Base-by-base conservation (phyloP, 2,113 vertebrate genomes). In the Andinoacara biseriatus region DNA sequence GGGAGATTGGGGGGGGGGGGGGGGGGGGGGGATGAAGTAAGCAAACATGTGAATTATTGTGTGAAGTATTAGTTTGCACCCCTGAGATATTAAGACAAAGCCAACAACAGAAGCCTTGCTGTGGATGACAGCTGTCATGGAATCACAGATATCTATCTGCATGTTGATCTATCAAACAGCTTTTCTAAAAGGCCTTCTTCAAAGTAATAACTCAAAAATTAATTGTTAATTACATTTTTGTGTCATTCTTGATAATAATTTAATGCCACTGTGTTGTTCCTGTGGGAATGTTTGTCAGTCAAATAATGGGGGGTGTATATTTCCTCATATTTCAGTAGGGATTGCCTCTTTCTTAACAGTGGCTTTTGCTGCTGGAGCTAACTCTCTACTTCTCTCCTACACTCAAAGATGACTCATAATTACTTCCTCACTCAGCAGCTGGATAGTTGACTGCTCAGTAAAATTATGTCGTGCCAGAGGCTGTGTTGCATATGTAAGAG, bases 31-130 rank as follows among this genome's bases (percentile, higher is more conserved):
- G 80, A 35, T 40, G 26, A 88, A 74, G 40, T 63, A 20, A 67
- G 58, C 35, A 85, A 91, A 85, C 8, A 49, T n/a, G 52, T 80
- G 79, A 85, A 62, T 72, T 78, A 4, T 56, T 58, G 31, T 76
- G 18, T 84, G 74, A 75, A 63, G 58, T 58, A 20, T 75, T 65
- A 35, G 65, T 62, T 81, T 79, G 31, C 83, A 78, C 72, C 80
- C 24, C 40, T 84, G 67, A 81, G 85, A 63, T 76, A 58, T 76
- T 52, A 74, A 67, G 49, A 86, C 67, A 26, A 59, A 22, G 62
- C 20, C 35, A 79, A 60, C 67, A 84, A 74, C 78, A 78, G 49
- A 83, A 26, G 67, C 31, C 59, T 59, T 72, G 63, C 43, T 52
- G 46, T 80, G 74, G n/a, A 24, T 63, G 58, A 83, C 65, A 78